phyloP scores from a whole-genome alignment of 2,797 vertebrate species.

The Numenius phaeopus region DNA sequence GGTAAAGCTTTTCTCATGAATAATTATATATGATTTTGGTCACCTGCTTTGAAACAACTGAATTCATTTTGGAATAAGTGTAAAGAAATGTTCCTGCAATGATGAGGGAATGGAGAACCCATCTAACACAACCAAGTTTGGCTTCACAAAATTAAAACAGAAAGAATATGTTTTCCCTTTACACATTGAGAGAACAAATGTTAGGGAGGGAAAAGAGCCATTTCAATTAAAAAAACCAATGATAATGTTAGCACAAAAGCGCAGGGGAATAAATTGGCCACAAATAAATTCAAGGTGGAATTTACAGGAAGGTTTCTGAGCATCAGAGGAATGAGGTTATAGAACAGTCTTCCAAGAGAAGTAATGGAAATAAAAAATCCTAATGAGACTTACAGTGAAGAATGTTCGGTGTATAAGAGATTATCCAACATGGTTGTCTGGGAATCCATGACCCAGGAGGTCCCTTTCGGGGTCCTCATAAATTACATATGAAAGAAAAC shows the following conservation, averaged over 20 bases:
- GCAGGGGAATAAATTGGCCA: conserved; percentile 13
- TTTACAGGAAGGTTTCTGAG: conserved; percentile 66
- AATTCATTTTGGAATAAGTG: not conserved
- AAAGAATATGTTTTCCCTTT: conserved; percentile 7
- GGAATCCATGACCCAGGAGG: conserved; percentile 55
- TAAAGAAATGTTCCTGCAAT: not conserved
- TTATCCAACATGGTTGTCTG: conserved; percentile 54
- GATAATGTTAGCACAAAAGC: conserved; percentile 26
- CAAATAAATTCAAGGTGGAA: conserved; percentile 62
- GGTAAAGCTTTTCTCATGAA: not conserved
- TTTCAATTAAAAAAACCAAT: not conserved
- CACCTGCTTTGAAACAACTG: not conserved
- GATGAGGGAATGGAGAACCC: not conserved
- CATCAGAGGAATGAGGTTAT: conserved; percentile 59
- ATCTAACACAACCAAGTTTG: not conserved
- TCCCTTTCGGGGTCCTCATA: conserved; percentile 58
- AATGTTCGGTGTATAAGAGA: conserved; percentile 33
- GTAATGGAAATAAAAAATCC: conserved; percentile 59
- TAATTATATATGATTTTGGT: not conserved
- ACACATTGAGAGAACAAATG: not conserved
- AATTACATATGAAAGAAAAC: conserved; percentile 49
- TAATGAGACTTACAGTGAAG: conserved; percentile 42
- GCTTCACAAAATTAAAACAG: not conserved
- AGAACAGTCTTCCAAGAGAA: conserved; percentile 51
- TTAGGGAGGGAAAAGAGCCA: conserved; percentile 16